A percentile compares a stretch with the other conserved stretches of the same genome.
Conservation (phyloP, 2,113 vertebrate genomes). For the Mystacornis crossleyi region DNA sequence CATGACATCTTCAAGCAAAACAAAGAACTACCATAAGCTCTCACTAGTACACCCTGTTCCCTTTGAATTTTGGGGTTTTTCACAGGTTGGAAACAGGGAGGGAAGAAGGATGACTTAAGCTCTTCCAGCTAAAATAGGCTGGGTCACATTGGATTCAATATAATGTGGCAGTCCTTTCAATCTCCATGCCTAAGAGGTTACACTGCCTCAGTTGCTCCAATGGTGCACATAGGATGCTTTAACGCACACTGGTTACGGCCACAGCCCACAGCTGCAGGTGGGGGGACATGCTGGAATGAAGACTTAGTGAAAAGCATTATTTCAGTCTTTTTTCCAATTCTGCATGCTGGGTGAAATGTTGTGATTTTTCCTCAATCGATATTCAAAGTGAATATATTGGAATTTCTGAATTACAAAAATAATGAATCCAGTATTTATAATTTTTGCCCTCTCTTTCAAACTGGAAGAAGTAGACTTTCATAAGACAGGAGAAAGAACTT, state of each 20-base stretch:
- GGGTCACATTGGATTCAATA: background rate
- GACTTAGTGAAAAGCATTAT: background rate
- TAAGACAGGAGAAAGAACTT: background rate
- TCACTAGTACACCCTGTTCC: background rate
- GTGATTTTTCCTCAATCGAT: background rate
- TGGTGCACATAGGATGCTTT: background rate
- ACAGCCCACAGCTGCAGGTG: background rate
- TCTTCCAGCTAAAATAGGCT: background rate
- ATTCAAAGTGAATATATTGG: background rate
- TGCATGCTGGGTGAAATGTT: background rate
- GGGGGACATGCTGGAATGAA: background rate
- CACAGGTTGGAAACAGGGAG: background rate
- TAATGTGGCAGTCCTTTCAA: background rate
- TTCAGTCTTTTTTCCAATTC: background rate
- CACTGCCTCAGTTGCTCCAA: rapidly evolving
- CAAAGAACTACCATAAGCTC: background rate
- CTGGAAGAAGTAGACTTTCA: background rate
- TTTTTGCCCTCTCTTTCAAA: background rate
- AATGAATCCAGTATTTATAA: background rate
- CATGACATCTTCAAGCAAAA: background rate
- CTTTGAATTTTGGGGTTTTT: background rate
- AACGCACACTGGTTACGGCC: background rate
- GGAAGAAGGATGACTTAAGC: background rate
- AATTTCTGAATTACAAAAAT: background rate
- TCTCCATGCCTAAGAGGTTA: background rate